Conservation (phyloP, 1,140 invertebrate genomes). For the Linepithema humile region DNA sequence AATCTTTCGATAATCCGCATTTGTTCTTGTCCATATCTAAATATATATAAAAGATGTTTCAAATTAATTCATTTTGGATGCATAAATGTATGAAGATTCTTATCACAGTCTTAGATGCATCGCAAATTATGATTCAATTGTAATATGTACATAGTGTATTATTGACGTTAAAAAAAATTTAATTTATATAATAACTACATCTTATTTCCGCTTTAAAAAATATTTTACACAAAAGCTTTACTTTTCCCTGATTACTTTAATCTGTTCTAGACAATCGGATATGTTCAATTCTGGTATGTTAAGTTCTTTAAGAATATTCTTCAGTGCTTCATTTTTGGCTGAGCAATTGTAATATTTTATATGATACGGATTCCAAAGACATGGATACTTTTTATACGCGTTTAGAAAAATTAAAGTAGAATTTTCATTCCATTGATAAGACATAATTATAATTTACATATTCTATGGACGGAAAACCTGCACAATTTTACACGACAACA, state of each 20-base stretch:
- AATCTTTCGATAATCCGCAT: slow-evolving; percentile 62
- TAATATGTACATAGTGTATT: too few relatives aligned
- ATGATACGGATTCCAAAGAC: slow-evolving; percentile 76
- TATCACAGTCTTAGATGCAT: too few relatives aligned
- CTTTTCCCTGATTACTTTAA: slow-evolving; percentile 73
- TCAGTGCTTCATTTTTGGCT: slow-evolving; percentile 69
- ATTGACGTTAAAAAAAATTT: too few relatives aligned
- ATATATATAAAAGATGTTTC: not conserved
- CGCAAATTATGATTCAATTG: too few relatives aligned
- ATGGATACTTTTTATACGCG: slow-evolving; percentile 73
- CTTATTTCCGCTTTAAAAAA: too few relatives aligned
- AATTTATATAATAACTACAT: too few relatives aligned
- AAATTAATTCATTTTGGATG: not conserved
- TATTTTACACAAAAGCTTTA: too few relatives aligned
- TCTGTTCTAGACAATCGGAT: slow-evolving; percentile 70
- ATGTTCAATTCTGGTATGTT: slow-evolving; percentile 64
- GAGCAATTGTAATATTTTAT: slow-evolving; percentile 66
- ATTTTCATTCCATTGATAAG: slow-evolving; percentile 71
- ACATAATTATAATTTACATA: slow-evolving; percentile 56
- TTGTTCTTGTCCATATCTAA: slow-evolving; percentile 73
- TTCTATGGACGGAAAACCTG: not conserved
- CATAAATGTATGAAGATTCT: not conserved
- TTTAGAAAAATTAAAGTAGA: slow-evolving; percentile 68
- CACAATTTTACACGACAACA: slow-evolving; percentile 1
- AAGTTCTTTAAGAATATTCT: slow-evolving; percentile 66